A percentile compares a stretch with the other conserved stretches of the same genome.
phyloP scores from a whole-genome alignment of 2,888 invertebrate genomes.

The Epinotia ramella region DNA sequence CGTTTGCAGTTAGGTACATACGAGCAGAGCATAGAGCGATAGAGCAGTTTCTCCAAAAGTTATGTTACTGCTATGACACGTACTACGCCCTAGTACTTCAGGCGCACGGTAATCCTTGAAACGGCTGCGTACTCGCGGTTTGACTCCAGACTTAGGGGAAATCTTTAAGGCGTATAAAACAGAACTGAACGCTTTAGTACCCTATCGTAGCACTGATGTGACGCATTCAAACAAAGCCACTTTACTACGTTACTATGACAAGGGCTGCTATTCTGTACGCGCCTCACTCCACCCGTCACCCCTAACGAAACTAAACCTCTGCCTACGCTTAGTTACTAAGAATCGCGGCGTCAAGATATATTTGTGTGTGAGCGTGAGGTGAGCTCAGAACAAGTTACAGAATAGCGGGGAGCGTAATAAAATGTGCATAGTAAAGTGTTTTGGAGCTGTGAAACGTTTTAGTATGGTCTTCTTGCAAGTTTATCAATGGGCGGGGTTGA shows the following conservation, averaged over 20 bases:
- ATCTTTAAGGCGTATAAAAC: background rate
- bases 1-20: no score
- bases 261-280: background rate
- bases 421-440: constrained; percentile 4
- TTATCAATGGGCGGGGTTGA: no score
- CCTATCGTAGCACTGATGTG: background rate
- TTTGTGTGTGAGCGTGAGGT: no score
- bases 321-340: no score
- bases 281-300: no score
- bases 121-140: constrained; percentile 1
- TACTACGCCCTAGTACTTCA: background rate
- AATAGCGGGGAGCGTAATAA: background rate
- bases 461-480: background rate
- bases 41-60: background rate
- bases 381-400: no score
- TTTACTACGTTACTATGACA: background rate
- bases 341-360: no score
- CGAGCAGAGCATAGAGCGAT: no score
- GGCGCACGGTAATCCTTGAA: constrained; percentile 3
- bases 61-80: background rate
- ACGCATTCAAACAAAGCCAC: background rate
- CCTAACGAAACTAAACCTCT: no score
- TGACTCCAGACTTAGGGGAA: constrained; percentile 13
- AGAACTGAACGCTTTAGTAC: background rate
- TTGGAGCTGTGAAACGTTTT: background rate